Evolutionary conservation across 2,797 vertebrate species (phyloP).

Genomic region (Perdix hodgsoniae): DNA sequence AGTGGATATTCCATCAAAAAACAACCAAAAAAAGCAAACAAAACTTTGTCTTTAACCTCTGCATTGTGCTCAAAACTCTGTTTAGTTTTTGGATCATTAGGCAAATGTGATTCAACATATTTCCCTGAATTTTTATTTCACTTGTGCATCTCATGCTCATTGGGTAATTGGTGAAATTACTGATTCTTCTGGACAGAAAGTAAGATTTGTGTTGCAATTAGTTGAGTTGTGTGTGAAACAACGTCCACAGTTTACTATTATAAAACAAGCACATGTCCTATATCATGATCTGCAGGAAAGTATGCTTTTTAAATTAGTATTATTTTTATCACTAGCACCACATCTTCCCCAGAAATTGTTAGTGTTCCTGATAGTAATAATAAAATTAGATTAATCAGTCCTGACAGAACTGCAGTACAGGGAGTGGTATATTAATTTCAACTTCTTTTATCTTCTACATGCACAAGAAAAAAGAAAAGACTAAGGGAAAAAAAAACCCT

Average conservation of each 20-base stretch:
- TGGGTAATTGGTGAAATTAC: background rate
- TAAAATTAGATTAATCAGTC: constrained; percentile 44
- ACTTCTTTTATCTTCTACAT: background rate
- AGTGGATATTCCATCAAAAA: background rate
- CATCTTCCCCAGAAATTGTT: constrained; percentile 19
- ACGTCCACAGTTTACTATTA: background rate
- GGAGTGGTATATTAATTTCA: constrained; percentile 44
- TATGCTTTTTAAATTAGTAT: background rate
- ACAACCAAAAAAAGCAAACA: background rate
- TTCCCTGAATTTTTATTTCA: background rate
- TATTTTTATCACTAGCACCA: constrained; percentile 13
- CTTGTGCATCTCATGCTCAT: background rate
- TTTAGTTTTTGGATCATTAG: background rate
- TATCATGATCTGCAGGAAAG: background rate
- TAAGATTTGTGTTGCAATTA: background rate
- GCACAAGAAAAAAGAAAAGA: background rate
- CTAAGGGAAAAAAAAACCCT: background rate
- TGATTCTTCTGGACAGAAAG: background rate
- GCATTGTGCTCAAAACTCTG: background rate
- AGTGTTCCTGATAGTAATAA: constrained; percentile 5
- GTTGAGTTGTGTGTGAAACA: background rate
- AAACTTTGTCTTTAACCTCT: background rate
- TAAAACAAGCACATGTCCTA: background rate
- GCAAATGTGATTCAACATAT: too few species aligned
- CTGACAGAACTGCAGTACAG: constrained; percentile 4